phyloP scores from a whole-genome alignment of 1,140 invertebrate species.

The Ceratosolen solmsi region DNA sequence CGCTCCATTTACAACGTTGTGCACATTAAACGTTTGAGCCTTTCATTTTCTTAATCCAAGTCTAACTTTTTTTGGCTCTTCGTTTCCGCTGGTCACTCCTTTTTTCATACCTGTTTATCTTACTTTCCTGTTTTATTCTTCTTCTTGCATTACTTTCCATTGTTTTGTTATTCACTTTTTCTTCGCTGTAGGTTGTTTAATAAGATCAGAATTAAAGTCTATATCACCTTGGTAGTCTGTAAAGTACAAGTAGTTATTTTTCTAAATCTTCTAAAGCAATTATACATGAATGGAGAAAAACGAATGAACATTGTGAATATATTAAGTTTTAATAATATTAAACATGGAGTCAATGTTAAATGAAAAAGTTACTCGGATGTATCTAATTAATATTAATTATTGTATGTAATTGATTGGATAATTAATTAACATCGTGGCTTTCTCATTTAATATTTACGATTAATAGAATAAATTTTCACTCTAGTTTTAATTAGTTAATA shows the following conservation, averaged over 20 bases:
- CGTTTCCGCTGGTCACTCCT: background rate
- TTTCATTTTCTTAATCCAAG: slow-evolving; percentile 1
- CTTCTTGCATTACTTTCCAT: slow-evolving; percentile 12
- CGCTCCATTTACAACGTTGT: slow-evolving; percentile 32
- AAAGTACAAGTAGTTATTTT: background rate
- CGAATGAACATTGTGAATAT: background rate
- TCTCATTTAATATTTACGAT: no score
- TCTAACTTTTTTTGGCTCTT: background rate
- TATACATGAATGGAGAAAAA: background rate
- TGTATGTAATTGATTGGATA: background rate
- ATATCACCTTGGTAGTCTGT: background rate
- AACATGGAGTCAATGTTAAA: background rate
- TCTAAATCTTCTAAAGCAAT: background rate
- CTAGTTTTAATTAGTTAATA: no score
- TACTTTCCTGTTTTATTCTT: slow-evolving; percentile 8
- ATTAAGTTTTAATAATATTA: background rate
- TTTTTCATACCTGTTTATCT: slow-evolving; percentile 21
- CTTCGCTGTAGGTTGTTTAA: slow-evolving; percentile 2
- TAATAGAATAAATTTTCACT: no score
- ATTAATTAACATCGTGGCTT: no score
- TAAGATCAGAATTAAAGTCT: background rate
- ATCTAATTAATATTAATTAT: background rate
- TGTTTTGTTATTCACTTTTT: background rate
- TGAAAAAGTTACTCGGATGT: no score
- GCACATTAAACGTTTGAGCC: background rate